These are phyloP conservation scores for Acropternis orthonyx DNA, from an alignment of 2,797 vertebrate species.

Conservation along the genomic window DNA sequence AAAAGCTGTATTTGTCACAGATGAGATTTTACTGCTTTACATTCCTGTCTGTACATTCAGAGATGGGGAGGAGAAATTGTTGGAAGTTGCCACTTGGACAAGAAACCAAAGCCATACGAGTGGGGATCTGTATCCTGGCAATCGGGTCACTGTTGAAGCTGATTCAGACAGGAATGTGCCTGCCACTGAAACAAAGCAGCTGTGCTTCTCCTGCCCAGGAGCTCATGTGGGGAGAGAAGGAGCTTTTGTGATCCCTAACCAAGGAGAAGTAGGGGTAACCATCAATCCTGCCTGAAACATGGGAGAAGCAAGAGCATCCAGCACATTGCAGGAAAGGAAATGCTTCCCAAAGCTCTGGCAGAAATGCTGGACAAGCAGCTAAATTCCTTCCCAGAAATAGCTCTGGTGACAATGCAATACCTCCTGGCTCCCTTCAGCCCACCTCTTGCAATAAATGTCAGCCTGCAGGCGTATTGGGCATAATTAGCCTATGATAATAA, in stretches of 20 bases:
- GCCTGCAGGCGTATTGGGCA: slow-evolving; percentile 83
- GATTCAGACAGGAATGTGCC: neutral
- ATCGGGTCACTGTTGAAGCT: neutral
- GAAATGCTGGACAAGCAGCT: slow-evolving; percentile 37
- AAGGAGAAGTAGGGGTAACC: neutral
- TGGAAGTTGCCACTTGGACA: neutral
- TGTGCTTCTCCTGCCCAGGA: neutral
- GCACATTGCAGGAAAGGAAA: neutral
- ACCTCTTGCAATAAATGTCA: slow-evolving; percentile 62
- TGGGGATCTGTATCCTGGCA: neutral
- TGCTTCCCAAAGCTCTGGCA: slow-evolving; percentile 19
- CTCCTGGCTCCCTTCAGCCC: slow-evolving; percentile 47
- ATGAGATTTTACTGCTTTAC: neutral
- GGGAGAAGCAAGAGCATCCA: neutral
- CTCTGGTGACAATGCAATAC: slow-evolving; percentile 7
- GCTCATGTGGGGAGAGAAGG: neutral
- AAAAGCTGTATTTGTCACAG: neutral
- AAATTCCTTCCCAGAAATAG: slow-evolving; percentile 8
- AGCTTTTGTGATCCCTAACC: neutral
- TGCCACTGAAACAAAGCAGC: neutral
- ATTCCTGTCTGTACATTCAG: neutral
- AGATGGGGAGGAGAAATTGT: neutral
- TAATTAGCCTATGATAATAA: slow-evolving; percentile 98
- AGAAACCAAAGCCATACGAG: neutral
- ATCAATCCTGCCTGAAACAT: slow-evolving; percentile 1